These are phyloP conservation scores for Scylla paramamosain DNA, from an alignment of 1,140 invertebrate genomes.

Conservation along the genomic window DNA sequence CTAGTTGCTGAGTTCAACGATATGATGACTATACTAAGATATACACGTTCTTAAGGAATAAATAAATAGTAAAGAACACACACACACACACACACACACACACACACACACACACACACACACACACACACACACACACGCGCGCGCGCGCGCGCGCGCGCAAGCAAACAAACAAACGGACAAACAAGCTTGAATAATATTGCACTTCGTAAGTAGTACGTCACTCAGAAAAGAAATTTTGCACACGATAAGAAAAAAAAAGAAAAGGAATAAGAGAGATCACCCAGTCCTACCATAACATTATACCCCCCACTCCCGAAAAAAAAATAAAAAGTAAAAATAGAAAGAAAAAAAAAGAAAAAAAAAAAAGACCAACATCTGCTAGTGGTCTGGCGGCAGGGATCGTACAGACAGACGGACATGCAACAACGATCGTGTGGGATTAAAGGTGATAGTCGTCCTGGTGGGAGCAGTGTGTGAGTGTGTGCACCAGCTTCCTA, in stretches of 20 bases:
- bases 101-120: neutral
- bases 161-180: neutral
- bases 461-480: neutral
- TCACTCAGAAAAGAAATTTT: too few species aligned
- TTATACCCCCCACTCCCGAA: too few species aligned
- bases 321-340: neutral
- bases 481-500: conserved; percentile 2
- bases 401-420: neutral
- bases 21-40: too few species aligned
- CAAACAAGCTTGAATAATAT: too few species aligned
- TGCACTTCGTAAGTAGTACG: too few species aligned
- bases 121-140: conserved; percentile 29
- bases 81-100: conserved; percentile 37
- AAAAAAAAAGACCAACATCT: too few species aligned
- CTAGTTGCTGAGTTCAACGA: neutral
- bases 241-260: too few species aligned
- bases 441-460: conserved; percentile 5
- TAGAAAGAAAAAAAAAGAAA: neutral
- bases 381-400: neutral
- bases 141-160: neutral
- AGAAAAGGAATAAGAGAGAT: too few species aligned
- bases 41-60: neutral
- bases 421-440: neutral
- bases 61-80: neutral
- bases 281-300: too few species aligned